Evolutionary conservation across 1,140 invertebrate species (phyloP).

Genomic region (Brachionus plicatilis): DNA sequence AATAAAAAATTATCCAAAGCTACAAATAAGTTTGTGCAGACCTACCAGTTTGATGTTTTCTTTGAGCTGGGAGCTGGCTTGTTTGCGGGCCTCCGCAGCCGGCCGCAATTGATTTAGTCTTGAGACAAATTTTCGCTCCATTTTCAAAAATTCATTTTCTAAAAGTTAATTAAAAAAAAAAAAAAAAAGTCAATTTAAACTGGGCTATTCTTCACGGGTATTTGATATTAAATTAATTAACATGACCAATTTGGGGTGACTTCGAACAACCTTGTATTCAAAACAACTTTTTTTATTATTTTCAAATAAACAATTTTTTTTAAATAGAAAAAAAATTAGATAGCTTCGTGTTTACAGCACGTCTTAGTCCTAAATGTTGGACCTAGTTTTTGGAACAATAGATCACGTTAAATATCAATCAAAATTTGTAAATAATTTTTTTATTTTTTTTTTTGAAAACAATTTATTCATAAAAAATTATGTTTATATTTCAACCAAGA

Average conservation of each 20-base stretch:
- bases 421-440: not conserved
- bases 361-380: not conserved
- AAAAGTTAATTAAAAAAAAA: not conserved
- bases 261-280: not conserved
- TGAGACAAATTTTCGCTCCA: constrained; percentile 38
- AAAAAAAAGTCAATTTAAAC: not conserved
- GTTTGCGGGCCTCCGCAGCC: constrained; percentile 31
- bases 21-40: not conserved
- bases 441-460: not conserved
- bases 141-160: not conserved
- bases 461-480: constrained; percentile 4
- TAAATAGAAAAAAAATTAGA: not conserved
- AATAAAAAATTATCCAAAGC: not conserved
- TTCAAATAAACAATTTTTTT: not conserved
- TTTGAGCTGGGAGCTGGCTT: constrained; percentile 25
- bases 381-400: not conserved
- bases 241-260: not conserved
- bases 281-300: not conserved
- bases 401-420: not conserved
- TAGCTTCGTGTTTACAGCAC: not conserved
- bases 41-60: constrained; percentile 30
- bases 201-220: not conserved
- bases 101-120: constrained; percentile 30
- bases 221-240: not conserved
- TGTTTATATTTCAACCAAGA: not conserved